Evolutionary conservation across 2,113 vertebrate genomes (phyloP).

Genomic region (Numenius arquata): DNA sequence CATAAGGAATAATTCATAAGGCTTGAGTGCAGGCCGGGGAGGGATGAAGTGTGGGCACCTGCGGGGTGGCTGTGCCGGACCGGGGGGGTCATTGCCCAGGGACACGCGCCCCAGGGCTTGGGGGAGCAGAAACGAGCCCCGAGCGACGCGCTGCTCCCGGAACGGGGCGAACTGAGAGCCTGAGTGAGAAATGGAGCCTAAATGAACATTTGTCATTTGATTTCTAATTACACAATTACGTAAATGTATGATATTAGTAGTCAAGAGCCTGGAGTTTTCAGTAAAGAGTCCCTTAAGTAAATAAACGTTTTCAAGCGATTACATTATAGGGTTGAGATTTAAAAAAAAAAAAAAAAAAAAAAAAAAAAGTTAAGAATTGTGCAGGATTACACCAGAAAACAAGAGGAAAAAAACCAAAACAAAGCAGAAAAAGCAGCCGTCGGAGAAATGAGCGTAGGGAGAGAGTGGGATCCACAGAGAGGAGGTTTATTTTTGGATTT

Average conservation of each 20-base stretch:
- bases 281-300: slow-evolving; percentile 78
- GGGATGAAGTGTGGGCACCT: rapidly evolving
- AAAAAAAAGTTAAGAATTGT: background rate
- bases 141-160: background rate
- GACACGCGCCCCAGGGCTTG: rapidly evolving
- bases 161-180: background rate
- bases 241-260: slow-evolving; percentile 71
- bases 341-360: background rate
- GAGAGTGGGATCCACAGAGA: background rate
- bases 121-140: background rate
- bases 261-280: slow-evolving; percentile 73
- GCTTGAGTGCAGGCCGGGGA: background rate
- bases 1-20: background rate
- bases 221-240: slow-evolving; percentile 73
- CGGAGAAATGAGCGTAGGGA: background rate
- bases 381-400: background rate
- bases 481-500: rapidly evolving
- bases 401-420: background rate
- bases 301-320: slow-evolving; percentile 68
- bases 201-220: slow-evolving; percentile 59
- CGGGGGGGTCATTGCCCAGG: background rate
- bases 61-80: background rate
- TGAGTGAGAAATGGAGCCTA: background rate
- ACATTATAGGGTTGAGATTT: slow-evolving; percentile 44
- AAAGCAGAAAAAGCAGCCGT: rapidly evolving